Evolutionary conservation across 1,140 invertebrate genomes (phyloP).

Genomic region (Hesperophylax magnus): DNA sequence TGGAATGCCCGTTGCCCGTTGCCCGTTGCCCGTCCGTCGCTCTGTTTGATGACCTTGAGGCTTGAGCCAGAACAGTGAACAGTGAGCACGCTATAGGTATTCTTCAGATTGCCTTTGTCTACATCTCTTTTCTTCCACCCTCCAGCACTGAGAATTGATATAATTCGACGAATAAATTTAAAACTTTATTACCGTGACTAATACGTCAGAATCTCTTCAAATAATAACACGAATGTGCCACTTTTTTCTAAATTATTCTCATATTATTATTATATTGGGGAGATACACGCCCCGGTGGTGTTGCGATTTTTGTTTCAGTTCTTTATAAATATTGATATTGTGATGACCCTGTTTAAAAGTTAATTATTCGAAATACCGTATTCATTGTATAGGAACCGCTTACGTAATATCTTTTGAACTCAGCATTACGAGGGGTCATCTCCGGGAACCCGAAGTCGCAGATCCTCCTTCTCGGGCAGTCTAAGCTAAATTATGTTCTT

Average conservation of each 20-base stretch:
- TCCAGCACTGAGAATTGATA: constrained; percentile 19
- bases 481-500: constrained; percentile 2
- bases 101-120: constrained; percentile 18
- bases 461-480: constrained; percentile 6
- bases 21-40: background rate
- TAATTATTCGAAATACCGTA: too few relatives aligned
- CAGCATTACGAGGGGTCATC: constrained; percentile 7
- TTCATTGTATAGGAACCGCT: background rate
- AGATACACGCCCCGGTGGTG: too few relatives aligned
- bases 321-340: too few relatives aligned
- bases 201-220: constrained; percentile 6
- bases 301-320: too few relatives aligned
- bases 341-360: too few relatives aligned
- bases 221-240: background rate
- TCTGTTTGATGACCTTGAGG: constrained; percentile 30
- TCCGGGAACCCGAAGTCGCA: background rate
- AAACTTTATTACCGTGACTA: constrained; percentile 19
- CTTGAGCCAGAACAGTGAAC: background rate
- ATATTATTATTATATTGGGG: too few relatives aligned
- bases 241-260: background rate
- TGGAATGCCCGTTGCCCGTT: background rate
- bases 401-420: constrained; percentile 33
- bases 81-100: background rate
- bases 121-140: constrained; percentile 15
- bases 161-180: constrained; percentile 8